phyloP scores from a whole-genome alignment of 2,888 invertebrate genomes.

The Omphaloscelis lunosa region DNA sequence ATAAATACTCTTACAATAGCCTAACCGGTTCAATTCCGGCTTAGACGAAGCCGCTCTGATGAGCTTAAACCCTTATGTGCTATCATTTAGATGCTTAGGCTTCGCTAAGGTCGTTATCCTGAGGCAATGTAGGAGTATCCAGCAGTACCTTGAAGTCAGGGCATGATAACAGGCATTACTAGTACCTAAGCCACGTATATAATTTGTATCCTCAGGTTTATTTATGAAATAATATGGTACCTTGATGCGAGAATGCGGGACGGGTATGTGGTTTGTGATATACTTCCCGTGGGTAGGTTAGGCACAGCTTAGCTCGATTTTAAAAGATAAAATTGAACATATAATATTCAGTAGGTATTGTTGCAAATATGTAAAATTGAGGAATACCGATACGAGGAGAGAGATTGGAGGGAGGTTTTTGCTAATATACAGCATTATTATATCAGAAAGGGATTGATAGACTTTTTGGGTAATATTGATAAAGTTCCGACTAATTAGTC shows the following conservation, averaged over 20 bases:
- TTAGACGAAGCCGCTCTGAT: slow-evolving; percentile 45
- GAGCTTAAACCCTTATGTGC: slow-evolving; percentile 50
- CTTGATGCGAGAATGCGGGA: neutral
- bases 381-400: too few species aligned
- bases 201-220: slow-evolving; percentile 26
- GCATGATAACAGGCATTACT: slow-evolving; percentile 34
- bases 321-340: neutral
- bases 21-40: slow-evolving; percentile 60
- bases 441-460: too few species aligned
- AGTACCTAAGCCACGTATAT: slow-evolving; percentile 6
- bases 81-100: slow-evolving; percentile 50
- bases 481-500: too few species aligned
- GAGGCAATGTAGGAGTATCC: slow-evolving; percentile 8
- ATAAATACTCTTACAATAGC: slow-evolving; percentile 13
- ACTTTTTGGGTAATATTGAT: too few species aligned
- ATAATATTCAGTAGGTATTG: too few species aligned
- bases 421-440: too few species aligned
- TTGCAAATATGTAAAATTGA: too few species aligned
- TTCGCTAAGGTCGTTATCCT: slow-evolving; percentile 50
- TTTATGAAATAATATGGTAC: slow-evolving; percentile 1
- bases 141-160: slow-evolving; percentile 25
- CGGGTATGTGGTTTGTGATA: neutral
- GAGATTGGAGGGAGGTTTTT: too few species aligned
- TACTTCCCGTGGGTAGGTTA: neutral
- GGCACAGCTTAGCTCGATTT: neutral